Conservation (phyloP, 2,113 vertebrate species). For the Suncus etruscus region DNA sequence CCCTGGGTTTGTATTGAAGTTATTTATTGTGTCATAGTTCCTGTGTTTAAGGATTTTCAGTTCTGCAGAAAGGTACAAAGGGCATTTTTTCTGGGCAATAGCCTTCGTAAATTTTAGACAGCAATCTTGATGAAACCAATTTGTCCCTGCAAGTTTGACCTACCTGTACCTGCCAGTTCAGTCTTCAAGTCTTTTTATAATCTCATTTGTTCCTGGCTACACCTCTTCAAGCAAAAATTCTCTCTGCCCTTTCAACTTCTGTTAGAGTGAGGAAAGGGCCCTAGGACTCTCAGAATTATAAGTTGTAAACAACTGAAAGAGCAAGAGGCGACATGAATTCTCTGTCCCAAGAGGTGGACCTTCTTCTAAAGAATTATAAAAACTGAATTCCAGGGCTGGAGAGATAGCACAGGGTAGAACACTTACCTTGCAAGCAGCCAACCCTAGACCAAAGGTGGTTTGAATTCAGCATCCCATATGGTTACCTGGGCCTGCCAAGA, state of each 20-base stretch:
- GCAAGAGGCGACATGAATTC: neutral
- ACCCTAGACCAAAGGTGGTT: too few relatives aligned
- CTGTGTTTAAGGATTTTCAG: neutral
- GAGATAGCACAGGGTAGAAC: too few relatives aligned
- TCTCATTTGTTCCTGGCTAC: conserved; percentile 35
- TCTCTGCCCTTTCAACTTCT: conserved; percentile 8
- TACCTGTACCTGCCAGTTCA: neutral
- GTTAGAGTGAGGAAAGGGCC: neutral
- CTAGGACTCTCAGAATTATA: conserved; percentile 1
- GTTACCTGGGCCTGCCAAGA: too few relatives aligned
- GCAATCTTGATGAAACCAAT: neutral
- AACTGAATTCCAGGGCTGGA: too few relatives aligned
- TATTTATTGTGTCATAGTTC: neutral
- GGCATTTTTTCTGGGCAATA: neutral
- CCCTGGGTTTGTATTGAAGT: neutral
- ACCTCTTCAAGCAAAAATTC: neutral
- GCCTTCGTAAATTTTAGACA: neutral
- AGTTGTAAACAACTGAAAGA: conserved; percentile 31
- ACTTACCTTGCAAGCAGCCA: too few relatives aligned
- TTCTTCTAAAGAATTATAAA: conserved; percentile 30
- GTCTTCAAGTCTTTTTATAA: neutral
- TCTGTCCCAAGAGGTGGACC: neutral
- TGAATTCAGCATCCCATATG: too few relatives aligned
- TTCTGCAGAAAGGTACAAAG: neutral
- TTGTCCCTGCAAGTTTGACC: neutral